phyloP scores from a whole-genome alignment of 2,797 vertebrate species.

The Esox lucius region DNA sequence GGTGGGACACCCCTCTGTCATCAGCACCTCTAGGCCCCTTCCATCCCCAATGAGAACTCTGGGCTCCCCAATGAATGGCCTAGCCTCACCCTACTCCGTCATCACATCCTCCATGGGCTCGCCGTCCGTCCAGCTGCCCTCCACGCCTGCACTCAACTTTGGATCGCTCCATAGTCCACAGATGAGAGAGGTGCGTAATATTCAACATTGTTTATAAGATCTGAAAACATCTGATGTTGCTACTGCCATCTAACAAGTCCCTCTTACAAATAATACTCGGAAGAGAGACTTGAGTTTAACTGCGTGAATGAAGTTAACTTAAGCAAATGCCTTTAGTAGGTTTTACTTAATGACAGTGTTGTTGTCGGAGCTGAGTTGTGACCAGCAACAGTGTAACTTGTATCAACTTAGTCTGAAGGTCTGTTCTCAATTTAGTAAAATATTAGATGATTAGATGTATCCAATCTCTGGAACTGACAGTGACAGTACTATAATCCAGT shows the following conservation, averaged over 20 bases:
- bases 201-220: background rate
- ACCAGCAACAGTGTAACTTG: too few relatives aligned
- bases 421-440: too few relatives aligned
- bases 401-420: background rate
- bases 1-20: conserved; percentile 83
- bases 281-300: too few relatives aligned
- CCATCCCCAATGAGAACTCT: conserved; percentile 78
- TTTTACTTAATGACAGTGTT: too few relatives aligned
- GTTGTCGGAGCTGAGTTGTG: too few relatives aligned
- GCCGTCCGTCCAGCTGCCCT: conserved; percentile 77
- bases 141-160: conserved; percentile 82
- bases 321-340: too few relatives aligned
- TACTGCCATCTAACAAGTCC: background rate
- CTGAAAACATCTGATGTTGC: background rate
- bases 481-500: background rate
- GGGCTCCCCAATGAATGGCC: conserved; percentile 75
- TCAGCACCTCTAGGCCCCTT: conserved; percentile 80
- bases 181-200: conserved; percentile 67
- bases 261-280: too few relatives aligned
- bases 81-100: conserved; percentile 86
- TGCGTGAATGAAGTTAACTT: too few relatives aligned
- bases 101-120: conserved; percentile 85
- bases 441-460: too few relatives aligned
- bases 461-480: background rate
- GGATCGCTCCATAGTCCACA: conserved; percentile 81